phyloP scores from a whole-genome alignment of 2,797 vertebrate genomes.

The Champsocephalus esox region DNA sequence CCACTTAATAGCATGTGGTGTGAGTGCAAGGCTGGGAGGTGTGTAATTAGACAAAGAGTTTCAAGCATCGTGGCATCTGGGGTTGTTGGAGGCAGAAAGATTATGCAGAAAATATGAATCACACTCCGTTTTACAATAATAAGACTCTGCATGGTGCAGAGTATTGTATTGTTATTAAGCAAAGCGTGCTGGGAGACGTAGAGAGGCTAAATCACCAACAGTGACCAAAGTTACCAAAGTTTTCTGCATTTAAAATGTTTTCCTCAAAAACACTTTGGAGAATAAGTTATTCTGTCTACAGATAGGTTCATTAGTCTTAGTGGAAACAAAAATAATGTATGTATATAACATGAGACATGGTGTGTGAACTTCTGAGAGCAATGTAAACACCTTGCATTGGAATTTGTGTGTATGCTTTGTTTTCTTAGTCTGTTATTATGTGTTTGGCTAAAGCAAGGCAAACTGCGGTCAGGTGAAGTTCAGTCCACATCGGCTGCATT shows the following conservation, averaged over 20 bases:
- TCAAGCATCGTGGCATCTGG: not conserved
- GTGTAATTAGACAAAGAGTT: slow-evolving; percentile 29
- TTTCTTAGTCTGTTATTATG: not conserved
- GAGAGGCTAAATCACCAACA: slow-evolving; percentile 10
- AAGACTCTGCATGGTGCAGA: slow-evolving; percentile 16
- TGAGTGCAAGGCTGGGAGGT: slow-evolving; percentile 2
- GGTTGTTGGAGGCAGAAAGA: slow-evolving; percentile 12
- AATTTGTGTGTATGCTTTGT: not conserved
- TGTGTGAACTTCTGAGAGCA: not conserved
- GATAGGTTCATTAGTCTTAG: not conserved
- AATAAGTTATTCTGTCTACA: not conserved
- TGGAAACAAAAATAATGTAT: not conserved
- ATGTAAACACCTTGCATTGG: not conserved
- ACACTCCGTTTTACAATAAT: not conserved
- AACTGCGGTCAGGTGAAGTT: not conserved
- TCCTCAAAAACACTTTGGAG: not conserved
- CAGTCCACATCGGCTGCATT: not conserved
- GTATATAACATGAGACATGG: not conserved
- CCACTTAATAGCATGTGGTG: slow-evolving; percentile 8
- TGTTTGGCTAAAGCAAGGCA: not conserved
- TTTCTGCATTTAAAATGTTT: not conserved
- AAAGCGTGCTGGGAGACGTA: slow-evolving; percentile 24
- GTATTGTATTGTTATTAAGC: slow-evolving; percentile 26
- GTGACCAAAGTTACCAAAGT: slow-evolving; percentile 16
- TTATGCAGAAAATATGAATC: slow-evolving; percentile 25